These are phyloP conservation scores for Botia kubotai DNA, from an alignment of 2,797 vertebrate genomes.

Conservation along the genomic window DNA sequence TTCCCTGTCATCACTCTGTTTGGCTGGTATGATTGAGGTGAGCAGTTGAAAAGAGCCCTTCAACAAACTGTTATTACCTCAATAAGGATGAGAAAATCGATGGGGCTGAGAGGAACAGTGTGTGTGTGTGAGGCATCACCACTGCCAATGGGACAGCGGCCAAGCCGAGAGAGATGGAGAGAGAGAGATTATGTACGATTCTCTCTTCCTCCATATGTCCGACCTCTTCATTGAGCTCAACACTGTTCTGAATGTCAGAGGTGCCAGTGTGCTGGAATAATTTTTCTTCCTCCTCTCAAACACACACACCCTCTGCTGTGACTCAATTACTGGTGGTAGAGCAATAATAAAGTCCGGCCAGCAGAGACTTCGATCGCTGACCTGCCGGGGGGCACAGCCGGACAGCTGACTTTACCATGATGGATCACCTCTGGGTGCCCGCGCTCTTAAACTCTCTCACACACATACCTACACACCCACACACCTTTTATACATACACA, in stretches of 20 bases:
- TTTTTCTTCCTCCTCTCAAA: slow-evolving; percentile 37
- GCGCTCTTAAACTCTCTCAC: slow-evolving; percentile 47
- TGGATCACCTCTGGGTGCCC: slow-evolving; percentile 76
- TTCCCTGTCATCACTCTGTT: slow-evolving; percentile 8
- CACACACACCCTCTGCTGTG: slow-evolving; percentile 57
- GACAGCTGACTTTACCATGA: slow-evolving; percentile 83
- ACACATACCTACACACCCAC: slow-evolving; percentile 40
- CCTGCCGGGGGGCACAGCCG: slow-evolving; percentile 76
- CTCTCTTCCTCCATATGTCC: slow-evolving; percentile 53
- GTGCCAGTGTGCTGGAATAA: slow-evolving; percentile 45
- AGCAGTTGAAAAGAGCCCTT: slow-evolving; percentile 74
- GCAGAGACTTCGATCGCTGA: slow-evolving; percentile 81
- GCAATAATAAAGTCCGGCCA: slow-evolving; percentile 85
- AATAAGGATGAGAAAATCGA: slow-evolving; percentile 80
- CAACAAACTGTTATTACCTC: slow-evolving; percentile 81
- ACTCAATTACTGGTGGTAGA: slow-evolving; percentile 85
- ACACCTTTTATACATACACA: slow-evolving; percentile 35
- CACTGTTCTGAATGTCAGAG: slow-evolving; percentile 61
- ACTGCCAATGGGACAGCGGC: slow-evolving; percentile 51
- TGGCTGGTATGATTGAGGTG: slow-evolving; percentile 57
- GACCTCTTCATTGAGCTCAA: slow-evolving; percentile 66
- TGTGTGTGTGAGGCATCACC: not conserved
- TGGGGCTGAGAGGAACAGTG: slow-evolving; percentile 80
- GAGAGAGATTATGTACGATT: slow-evolving; percentile 40
- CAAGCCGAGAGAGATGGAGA: slow-evolving; percentile 44